Percentiles rank a stretch among this genome's conserved stretches.
Conservation (phyloP, 1,140 invertebrate species). For the Drosophila takahashii region DNA sequence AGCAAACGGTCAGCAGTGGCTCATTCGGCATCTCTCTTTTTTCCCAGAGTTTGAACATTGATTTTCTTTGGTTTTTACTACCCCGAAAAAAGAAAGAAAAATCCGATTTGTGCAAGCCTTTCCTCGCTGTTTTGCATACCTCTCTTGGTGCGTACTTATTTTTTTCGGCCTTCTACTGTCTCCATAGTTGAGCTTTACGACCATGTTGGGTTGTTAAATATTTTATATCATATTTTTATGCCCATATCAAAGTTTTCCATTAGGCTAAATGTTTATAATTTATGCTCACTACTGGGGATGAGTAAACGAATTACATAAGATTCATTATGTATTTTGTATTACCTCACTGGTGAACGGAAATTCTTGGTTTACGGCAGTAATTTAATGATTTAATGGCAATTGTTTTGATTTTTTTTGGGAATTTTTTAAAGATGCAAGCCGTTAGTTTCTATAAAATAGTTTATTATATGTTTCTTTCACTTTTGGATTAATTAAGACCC, state of each 20-base stretch:
- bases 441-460: no score
- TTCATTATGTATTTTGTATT: slow-evolving; percentile 26
- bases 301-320: slow-evolving; percentile 13
- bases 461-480: no score
- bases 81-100: slow-evolving; percentile 2
- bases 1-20: slow-evolving; percentile 41
- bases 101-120: slow-evolving; percentile 2
- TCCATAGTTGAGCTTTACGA: slow-evolving; percentile 20
- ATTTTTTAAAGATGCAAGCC: not conserved
- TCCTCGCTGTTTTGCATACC: not conserved
- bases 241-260: slow-evolving; percentile 52
- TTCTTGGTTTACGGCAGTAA: slow-evolving; percentile 10
- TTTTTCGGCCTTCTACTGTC: slow-evolving; percentile 1
- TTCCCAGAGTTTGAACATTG: slow-evolving; percentile 10
- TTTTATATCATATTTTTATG: slow-evolving; percentile 47
- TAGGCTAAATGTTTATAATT: slow-evolving; percentile 46
- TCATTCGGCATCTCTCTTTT: slow-evolving; percentile 2
- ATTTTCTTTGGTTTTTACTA: slow-evolving; percentile 27
- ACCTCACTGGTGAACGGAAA: slow-evolving; percentile 13
- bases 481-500: no score
- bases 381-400: no score
- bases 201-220: slow-evolving; percentile 20
- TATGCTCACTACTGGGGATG: slow-evolving; percentile 35
- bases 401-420: no score
- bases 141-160: slow-evolving; percentile 2